phyloP scores from a whole-genome alignment of 2,113 vertebrate genomes.

The Thymallus thymallus region DNA sequence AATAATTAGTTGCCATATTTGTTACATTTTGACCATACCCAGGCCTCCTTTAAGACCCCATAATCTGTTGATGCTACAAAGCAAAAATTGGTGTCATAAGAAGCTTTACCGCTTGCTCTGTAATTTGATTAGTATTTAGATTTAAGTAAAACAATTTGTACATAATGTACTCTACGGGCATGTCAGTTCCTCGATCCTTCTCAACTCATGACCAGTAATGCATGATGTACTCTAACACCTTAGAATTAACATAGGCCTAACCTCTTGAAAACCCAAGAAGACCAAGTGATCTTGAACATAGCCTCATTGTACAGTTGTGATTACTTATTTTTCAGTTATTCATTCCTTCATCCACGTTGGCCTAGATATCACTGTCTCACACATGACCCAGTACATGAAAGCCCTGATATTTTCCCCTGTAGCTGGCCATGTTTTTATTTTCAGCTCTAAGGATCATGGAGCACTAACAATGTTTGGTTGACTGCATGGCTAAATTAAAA shows the following conservation, averaged over 20 bases:
- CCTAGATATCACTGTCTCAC: background rate
- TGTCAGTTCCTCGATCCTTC: background rate
- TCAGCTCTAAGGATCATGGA: slow-evolving; percentile 25
- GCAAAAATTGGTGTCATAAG: no score
- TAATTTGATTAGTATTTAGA: no score
- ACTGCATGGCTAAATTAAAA: slow-evolving; percentile 4
- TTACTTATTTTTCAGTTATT: background rate
- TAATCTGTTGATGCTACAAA: no score
- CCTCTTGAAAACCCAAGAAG: background rate
- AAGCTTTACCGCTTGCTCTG: no score
- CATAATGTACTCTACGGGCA: background rate
- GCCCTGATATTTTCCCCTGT: slow-evolving; percentile 16
- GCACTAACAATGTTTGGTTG: slow-evolving; percentile 33
- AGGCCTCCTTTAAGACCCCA: no score
- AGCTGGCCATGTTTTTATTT: slow-evolving; percentile 11
- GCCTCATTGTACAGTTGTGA: background rate
- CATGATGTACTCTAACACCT: background rate
- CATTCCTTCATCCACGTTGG: slow-evolving; percentile 12
- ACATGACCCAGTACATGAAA: slow-evolving; percentile 9
- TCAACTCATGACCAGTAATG: background rate
- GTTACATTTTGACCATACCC: no score
- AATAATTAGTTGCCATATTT: no score
- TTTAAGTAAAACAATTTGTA: no score
- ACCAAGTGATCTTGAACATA: background rate
- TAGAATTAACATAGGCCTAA: background rate